A percentile compares a stretch with the other conserved stretches of the same genome.
phyloP scores from a whole-genome alignment of 2,888 invertebrate species.

The Eupithecia dodoneata region DNA sequence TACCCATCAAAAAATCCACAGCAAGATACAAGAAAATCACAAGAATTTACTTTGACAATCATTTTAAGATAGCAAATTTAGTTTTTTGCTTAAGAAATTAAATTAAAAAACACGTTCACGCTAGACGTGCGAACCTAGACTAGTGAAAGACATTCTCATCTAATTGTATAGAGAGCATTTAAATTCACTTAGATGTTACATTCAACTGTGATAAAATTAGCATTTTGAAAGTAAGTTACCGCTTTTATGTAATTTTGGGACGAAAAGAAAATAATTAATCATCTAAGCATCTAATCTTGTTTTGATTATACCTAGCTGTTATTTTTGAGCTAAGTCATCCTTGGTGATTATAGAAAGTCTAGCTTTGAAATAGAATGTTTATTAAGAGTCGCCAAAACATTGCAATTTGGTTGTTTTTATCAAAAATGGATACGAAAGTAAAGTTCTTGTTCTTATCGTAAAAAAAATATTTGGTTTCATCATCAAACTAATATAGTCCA shows the following conservation, averaged over 20 bases:
- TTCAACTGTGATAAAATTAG: conserved; percentile 38
- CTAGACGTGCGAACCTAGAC: conserved; percentile 31
- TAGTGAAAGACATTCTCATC: conserved; percentile 35
- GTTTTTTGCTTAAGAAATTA: background rate
- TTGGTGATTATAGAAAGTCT: background rate
- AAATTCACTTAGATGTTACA: conserved; percentile 34
- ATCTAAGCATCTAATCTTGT: background rate
- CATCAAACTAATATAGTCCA: too few relatives aligned
- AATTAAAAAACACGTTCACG: conserved; percentile 28
- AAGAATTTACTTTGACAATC: conserved; percentile 37
- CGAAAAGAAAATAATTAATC: conserved; percentile 15
- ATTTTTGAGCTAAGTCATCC: conserved; percentile 3
- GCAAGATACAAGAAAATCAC: conserved; percentile 38
- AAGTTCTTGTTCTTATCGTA: background rate
- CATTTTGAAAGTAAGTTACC: conserved; percentile 46
- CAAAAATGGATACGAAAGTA: background rate
- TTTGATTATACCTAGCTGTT: background rate
- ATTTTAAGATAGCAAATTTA: conserved; percentile 29
- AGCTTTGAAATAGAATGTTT: background rate
- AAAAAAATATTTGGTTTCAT: too few relatives aligned
- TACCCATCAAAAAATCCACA: conserved; percentile 36
- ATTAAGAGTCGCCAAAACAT: background rate
- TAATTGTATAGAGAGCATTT: conserved; percentile 31
- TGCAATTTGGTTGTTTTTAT: background rate
- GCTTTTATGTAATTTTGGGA: conserved; percentile 34